A percentile compares a stretch with the other conserved stretches of the same genome.
Conservation (phyloP, 2,888 invertebrate species). For the Ganaspis brasiliensis region DNA sequence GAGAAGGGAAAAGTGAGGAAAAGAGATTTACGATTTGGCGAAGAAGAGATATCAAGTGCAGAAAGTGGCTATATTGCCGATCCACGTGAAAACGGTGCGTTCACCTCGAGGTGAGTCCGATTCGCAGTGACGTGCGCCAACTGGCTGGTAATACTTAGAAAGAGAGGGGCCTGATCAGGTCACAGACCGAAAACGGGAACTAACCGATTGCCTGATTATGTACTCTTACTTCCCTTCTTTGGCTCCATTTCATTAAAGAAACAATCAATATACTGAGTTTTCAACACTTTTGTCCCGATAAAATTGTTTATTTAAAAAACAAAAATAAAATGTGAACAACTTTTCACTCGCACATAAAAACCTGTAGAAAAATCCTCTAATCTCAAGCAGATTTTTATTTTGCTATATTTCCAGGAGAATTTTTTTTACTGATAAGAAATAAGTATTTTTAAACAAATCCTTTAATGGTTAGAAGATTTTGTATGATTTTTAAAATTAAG, state of each 20-base stretch:
- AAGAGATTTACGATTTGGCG: slow-evolving; percentile 37
- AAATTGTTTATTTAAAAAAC: neutral
- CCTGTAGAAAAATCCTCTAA: too few relatives aligned
- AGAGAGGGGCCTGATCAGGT: slow-evolving; percentile 28
- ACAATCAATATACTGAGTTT: neutral
- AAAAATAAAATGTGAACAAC: too few relatives aligned
- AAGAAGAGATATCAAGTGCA: slow-evolving; percentile 39
- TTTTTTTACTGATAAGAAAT: too few relatives aligned
- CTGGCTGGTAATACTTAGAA: slow-evolving; percentile 18
- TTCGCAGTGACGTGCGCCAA: slow-evolving; percentile 32
- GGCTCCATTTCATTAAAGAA: neutral
- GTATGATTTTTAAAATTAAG: too few relatives aligned
- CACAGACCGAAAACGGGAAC: slow-evolving; percentile 42
- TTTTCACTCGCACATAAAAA: too few relatives aligned
- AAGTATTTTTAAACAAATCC: too few relatives aligned
- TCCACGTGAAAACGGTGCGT: slow-evolving; percentile 42
- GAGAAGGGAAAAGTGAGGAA: neutral
- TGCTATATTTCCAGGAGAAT: too few relatives aligned
- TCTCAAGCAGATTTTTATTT: too few relatives aligned
- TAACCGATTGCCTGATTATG: slow-evolving; percentile 31
- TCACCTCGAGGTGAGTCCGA: slow-evolving; percentile 41
- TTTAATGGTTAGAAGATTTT: too few relatives aligned
- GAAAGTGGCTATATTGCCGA: slow-evolving; percentile 28
- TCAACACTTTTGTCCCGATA: neutral
- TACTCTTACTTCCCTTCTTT: neutral